Conservation (phyloP, 2,113 vertebrate genomes). For the Eulemur rufifrons region DNA sequence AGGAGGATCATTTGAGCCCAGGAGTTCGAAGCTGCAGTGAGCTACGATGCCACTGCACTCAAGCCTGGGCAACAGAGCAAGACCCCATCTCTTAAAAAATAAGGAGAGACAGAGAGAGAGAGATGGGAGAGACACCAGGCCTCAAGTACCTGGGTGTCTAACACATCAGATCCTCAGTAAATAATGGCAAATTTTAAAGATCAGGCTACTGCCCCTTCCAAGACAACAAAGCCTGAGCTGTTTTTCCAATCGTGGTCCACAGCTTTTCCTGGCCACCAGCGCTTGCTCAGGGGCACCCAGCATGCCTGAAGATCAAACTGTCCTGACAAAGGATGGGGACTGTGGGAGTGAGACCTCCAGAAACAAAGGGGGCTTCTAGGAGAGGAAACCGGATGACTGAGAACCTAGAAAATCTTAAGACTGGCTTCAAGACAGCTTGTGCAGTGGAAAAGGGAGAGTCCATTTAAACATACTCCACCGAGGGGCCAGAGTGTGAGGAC, state of each 20-base stretch:
- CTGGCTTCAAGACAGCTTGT: not conserved
- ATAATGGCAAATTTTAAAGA: not conserved
- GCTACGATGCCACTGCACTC: too few species aligned
- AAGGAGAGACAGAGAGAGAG: too few species aligned
- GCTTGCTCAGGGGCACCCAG: too few species aligned
- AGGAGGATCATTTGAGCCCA: too few species aligned
- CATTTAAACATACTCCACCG: rapidly evolving
- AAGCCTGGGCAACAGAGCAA: too few species aligned
- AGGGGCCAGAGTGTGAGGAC: not conserved
- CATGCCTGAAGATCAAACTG: not conserved
- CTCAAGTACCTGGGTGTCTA: not conserved
- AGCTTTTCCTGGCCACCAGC: not conserved
- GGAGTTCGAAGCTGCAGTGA: too few species aligned
- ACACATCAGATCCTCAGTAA: not conserved
- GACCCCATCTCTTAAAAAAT: too few species aligned
- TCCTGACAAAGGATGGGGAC: not conserved
- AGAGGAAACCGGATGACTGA: not conserved
- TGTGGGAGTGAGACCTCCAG: not conserved
- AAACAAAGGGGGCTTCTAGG: not conserved
- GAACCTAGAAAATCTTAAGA: not conserved
- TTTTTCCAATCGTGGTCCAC: not conserved
- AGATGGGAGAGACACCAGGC: not conserved
- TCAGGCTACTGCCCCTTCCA: not conserved
- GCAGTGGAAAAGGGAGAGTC: not conserved
- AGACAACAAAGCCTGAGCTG: not conserved